Evolutionary conservation across 1,140 invertebrate species (phyloP), one percentile per base, ranked within the genome.

Genomic region (Hirudo medicinalis): DNA sequence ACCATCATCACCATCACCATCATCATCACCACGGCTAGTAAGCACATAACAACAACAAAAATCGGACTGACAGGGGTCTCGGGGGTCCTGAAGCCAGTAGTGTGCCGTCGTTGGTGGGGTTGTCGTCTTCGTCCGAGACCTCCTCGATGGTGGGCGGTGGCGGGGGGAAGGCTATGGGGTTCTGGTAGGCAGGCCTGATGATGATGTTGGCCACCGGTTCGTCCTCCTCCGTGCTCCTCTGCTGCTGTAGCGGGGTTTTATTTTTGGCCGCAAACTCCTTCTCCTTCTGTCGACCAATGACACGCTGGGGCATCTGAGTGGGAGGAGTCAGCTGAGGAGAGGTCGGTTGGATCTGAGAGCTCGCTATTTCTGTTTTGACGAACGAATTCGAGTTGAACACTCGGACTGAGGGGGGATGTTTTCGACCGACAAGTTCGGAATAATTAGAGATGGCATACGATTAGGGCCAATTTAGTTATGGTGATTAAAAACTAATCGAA

Each of bases 81-180:
- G 93, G 92, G 27, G 93, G 92, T 84, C 97, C 94, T 77, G 92
- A 95, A 54, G 94, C 94, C 13, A 96, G 85, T 36, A 97, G 83
- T 0, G 94, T 97, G 69, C 94, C 94, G 83, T 97, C 92, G 78
- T 93, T 92, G 66, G 78, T 77, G 6, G 79, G 79, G 55, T 83
- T 85, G 71, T 53, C 69, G 20, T 43, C 69, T 19, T 54, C 69
- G 53, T 70, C 49, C 15, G 20, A 25, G 13, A 11, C 69, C 22
- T 43, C 69, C 53, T 27, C 57, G 20, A 54, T 54, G 27, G 55
- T n/a, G 20, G n/a, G 90, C 88, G 77, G 90, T 91, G 67, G 22
- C 2, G 40, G 67, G 0, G n/a, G 67, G 19, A 43, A 22, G 67
- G 67, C 36, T 11, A n/a, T 68, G 11, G 40, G 40, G 36, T 32